Evolutionary conservation across 2,797 vertebrate species (phyloP).

Genomic region (Microcaecilia unicolor): DNA sequence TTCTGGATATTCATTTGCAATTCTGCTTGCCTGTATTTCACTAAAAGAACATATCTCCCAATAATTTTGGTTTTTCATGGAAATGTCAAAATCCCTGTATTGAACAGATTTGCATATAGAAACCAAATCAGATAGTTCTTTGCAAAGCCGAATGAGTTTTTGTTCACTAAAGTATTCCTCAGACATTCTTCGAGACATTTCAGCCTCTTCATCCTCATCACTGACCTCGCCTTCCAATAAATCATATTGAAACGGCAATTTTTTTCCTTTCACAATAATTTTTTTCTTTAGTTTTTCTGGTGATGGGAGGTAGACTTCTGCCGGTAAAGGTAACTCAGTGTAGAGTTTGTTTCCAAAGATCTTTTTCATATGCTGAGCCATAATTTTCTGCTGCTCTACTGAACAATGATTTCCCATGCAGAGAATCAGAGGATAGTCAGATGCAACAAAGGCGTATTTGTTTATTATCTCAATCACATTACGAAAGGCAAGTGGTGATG

Average conservation of each 20-base stretch:
- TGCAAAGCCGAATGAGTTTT: slow-evolving; percentile 75
- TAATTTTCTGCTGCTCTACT: slow-evolving; percentile 72
- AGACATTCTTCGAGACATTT: slow-evolving; percentile 58
- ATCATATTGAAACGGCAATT: slow-evolving; percentile 63
- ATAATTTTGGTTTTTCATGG: slow-evolving; percentile 60
- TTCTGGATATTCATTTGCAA: slow-evolving; percentile 86
- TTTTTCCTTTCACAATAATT: slow-evolving; percentile 86
- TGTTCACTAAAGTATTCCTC: slow-evolving; percentile 63
- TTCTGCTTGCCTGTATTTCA: slow-evolving; percentile 81
- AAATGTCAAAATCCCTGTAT: slow-evolving; percentile 54
- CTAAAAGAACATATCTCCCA: slow-evolving; percentile 91
- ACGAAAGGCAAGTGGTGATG: slow-evolving; percentile 64
- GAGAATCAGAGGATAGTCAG: slow-evolving; percentile 83
- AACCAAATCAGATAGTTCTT: slow-evolving; percentile 82
- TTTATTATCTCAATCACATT: slow-evolving; percentile 87
- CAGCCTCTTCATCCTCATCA: slow-evolving; percentile 90
- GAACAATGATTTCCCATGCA: slow-evolving; percentile 90
- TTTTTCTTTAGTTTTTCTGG: slow-evolving; percentile 85
- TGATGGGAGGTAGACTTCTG: slow-evolving; percentile 71
- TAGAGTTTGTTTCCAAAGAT: slow-evolving; percentile 81
- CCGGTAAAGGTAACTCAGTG: slow-evolving; percentile 59
- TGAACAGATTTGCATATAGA: slow-evolving; percentile 60
- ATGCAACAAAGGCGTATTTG: slow-evolving; percentile 84
- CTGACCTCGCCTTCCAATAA: slow-evolving; percentile 87
- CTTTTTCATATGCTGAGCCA: slow-evolving; percentile 80